Conservation (phyloP, 2,797 vertebrate species). For the Muscicapa striata region DNA sequence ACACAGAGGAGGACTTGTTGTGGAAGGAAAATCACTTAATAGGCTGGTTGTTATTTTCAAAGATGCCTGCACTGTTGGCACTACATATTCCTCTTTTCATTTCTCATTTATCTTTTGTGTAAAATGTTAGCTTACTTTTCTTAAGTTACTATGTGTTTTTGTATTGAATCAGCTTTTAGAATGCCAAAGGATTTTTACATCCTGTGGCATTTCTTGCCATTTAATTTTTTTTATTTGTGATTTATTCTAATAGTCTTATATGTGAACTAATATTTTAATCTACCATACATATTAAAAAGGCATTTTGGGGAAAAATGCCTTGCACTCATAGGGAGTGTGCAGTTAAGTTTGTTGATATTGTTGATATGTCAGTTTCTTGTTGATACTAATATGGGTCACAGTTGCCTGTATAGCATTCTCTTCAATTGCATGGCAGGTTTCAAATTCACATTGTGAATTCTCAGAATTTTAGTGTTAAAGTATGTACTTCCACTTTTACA, state of each 20-base stretch:
- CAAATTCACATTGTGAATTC: not conserved
- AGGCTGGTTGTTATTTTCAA: not conserved
- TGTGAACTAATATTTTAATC: not conserved
- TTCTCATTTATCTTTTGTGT: not conserved
- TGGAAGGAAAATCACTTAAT: not conserved
- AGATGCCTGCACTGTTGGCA: not conserved
- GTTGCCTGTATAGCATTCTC: not conserved
- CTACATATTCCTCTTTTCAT: not conserved
- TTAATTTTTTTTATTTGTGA: not conserved
- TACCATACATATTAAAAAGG: not conserved
- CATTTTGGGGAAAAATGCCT: not conserved
- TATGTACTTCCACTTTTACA: not conserved
- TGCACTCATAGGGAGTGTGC: rapidly evolving
- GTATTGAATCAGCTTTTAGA: not conserved
- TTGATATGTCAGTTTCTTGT: not conserved
- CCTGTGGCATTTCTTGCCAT: not conserved
- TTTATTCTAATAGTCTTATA: not conserved
- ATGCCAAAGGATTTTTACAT: not conserved
- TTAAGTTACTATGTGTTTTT: not conserved
- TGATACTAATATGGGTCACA: not conserved
- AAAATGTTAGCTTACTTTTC: not conserved
- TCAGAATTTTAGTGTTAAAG: not conserved
- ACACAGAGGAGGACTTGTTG: not conserved
- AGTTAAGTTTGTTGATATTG: not conserved
- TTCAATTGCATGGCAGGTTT: not conserved